These are phyloP conservation scores for Eretmochelys imbricata DNA, from an alignment of 2,113 vertebrate genomes.

Conservation along the genomic window DNA sequence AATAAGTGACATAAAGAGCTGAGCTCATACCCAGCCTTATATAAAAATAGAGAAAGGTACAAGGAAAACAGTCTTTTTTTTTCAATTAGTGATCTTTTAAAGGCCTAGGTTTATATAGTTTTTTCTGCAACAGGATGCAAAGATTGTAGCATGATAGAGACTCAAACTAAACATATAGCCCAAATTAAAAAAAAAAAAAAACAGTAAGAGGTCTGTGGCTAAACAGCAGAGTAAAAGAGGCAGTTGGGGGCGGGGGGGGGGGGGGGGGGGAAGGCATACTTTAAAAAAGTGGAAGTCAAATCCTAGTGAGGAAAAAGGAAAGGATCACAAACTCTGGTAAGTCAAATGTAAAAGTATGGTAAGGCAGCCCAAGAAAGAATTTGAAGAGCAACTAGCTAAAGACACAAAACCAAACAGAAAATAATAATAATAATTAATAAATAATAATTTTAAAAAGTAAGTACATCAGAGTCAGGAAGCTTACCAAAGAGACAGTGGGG, in stretches of 20 bases:
- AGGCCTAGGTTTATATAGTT: slow-evolving; percentile 34
- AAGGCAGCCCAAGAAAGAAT: too few relatives aligned
- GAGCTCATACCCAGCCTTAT: slow-evolving; percentile 67
- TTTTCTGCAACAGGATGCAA: slow-evolving; percentile 40
- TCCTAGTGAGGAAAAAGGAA: neutral
- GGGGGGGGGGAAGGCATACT: neutral
- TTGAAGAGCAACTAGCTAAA: too few relatives aligned
- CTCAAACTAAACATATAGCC: neutral
- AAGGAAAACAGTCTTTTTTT: slow-evolving; percentile 32
- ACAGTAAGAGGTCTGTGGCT: neutral
- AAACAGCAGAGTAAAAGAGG: too few relatives aligned
- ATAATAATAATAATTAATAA: too few relatives aligned
- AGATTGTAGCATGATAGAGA: neutral
- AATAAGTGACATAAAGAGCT: slow-evolving; percentile 67
- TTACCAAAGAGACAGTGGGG: too few relatives aligned
- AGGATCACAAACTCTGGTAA: too few relatives aligned
- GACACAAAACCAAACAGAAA: too few relatives aligned
- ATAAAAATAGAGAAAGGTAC: slow-evolving; percentile 49
- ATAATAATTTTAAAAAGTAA: too few relatives aligned
- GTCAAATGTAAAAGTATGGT: too few relatives aligned
- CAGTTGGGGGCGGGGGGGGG: neutral
- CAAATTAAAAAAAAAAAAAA: too few relatives aligned
- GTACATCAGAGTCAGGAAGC: too few relatives aligned
- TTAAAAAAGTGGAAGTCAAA: neutral
- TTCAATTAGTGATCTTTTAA: slow-evolving; percentile 18